Evolutionary conservation across 53 echinoderm and acorn worm genomes (phyloP), one percentile per base, ranked within the genome.

Genomic region (Astropecten irregularis): DNA sequence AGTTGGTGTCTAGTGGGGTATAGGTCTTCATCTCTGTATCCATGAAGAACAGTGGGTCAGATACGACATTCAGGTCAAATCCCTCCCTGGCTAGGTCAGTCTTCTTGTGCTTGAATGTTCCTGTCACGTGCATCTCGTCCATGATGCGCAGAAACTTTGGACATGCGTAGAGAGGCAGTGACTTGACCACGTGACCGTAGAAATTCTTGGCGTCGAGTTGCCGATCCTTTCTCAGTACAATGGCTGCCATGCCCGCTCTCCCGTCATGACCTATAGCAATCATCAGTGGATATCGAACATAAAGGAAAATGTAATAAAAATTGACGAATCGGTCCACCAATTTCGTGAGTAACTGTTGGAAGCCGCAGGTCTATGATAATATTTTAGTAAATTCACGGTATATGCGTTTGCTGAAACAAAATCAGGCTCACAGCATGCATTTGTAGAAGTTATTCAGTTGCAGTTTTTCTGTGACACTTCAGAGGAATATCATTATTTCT

Each of bases 81-180:
- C 90, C 90, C 49, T 93, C 84, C 40, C 87, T 90, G 16, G 87
- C 90, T 10, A 93, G 82, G 55, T 90, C 84, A 15, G 68, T 84
- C 74, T 93, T 93, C 79, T 71, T 87, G 68, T 93, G 90, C 38
- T 93, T 93, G 84, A 89, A 93, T 16, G 93, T 93, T 6, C 82
- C 87, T 1, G 93, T 93, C 13, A 89, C 73, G 23, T 87, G 66
- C 52, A 93, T 90, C 51, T 84, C 57, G 18, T 38, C 29, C 88
- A 83, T 77, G 28, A 93, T 0, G 19, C 93, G 86, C 7, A 88
- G 51, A 53, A 92, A 88, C 81, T 82, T 84, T 21, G 92, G 92
- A 49, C 85, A 76, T 31, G 92, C 92, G 81, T 92, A 92, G 22
- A 38, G 44, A 10, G 77, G 68, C 68, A 85, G 64, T 3, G 71